Evolutionary conservation across 1,140 invertebrate species (phyloP), one percentile per base, ranked within the genome.

Genomic region (Muscidifurax raptorellus): DNA sequence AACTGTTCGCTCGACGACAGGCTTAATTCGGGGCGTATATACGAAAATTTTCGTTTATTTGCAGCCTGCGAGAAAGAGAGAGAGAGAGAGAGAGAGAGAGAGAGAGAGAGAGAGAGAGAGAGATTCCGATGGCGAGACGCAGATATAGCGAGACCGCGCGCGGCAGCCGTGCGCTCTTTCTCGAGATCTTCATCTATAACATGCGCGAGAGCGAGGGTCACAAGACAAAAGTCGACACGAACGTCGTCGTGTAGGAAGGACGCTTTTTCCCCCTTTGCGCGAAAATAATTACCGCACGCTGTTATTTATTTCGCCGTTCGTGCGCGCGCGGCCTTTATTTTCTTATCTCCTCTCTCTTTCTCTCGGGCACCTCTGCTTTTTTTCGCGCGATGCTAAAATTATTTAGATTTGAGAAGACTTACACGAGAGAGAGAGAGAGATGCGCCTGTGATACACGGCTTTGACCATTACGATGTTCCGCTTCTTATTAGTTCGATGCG

Each of bases 161-260:
- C 27, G 15, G n/a, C 59, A 7, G 27, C 67, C n/a, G 67, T 10
- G 30, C 28, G 15, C 52, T 59, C 52, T 59, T 59, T 59, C 52
- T 32, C 44, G 77, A 80, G 77, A 80, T 80, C 77, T 80, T 44
- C 64, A 80, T 80, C 77, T 67, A 40, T 28, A 36, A n/a, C 72
- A 36, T 7, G 28, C 36, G 36, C 47, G 44, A 25, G 30, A 28
- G 44, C 30, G 12, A 76, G 74, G 44, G 74, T 27, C 74, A 76
- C 18, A 25, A 40, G 72, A 74, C 74, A 76, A 76, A 76, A 76
- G 74, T 76, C 71, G 71, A 32, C 74, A 76, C 74, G 40, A 30
- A 71, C 44, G 74, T 71, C 27, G 27, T 27, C 30, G 30, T 30
- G 30, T 71, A 71, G 27, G 18, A 28, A 32, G 27, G 67, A 30